Evolutionary conservation across 2,113 vertebrate species (phyloP), one percentile per base, ranked within the genome.

Genomic region (Dicentrarchus labrax): DNA sequence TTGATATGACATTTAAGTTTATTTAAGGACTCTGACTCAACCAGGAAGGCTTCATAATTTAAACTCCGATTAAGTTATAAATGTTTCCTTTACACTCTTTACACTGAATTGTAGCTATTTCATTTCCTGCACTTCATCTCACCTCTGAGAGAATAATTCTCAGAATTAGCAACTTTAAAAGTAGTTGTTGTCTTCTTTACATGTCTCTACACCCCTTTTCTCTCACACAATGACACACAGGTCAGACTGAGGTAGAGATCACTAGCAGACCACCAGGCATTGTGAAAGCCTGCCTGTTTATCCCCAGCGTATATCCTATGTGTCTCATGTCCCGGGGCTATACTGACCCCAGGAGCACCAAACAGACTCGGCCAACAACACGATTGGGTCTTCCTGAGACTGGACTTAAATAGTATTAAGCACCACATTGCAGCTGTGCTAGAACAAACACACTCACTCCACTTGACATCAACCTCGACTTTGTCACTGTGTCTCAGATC

Each of bases 21-120:
- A 93, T 95, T 94, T 92, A 96, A 95, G 87, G 88, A 91, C 86
- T 84, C 36, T n/a, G 91, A 88, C 83, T 94, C 95, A 92, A 83
- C 0, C 0, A 89, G 93, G 90, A 96, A 94, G 93, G 89, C 89
- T 88, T 60, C 76, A 80, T 92, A 90, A 87, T 83, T 95, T 90
- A 90, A 95, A 94, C 87, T 76, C 68, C 84, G 68, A 91, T 94
- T 93, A 91, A 85, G 93, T 72, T 48, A 75, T 45, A n/a, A 76
- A 11, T 47, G 24, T 68, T 50, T 60, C 22, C 15, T 69, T 79
- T 41, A 16, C 9, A 10, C 11, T 69, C 19, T 47, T 22, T 82
- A 19, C 57, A n/a, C 30, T 30, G 30, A 50, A 15, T 50, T 45
- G 10, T 16, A 62, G 12, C 12, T 61, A 62, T 70, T 78, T 64